Evolutionary conservation across 2,888 invertebrate species (phyloP).

Genomic region (Stenoptilia bipunctidactyla): DNA sequence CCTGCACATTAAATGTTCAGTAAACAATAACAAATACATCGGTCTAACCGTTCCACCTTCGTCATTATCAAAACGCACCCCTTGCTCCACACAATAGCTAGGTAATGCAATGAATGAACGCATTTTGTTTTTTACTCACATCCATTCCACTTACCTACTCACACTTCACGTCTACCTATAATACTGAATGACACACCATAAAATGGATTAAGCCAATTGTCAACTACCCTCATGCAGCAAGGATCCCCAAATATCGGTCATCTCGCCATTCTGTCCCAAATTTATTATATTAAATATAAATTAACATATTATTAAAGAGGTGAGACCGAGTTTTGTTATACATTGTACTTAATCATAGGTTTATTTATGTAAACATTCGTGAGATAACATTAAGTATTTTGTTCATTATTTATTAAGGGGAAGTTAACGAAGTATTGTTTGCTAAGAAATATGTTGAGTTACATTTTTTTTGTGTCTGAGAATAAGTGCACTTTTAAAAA

Average conservation of each 20-base stretch:
- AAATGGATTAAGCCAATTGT: conserved; percentile 60
- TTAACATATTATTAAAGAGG: conserved; percentile 61
- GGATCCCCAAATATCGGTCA: conserved; percentile 24
- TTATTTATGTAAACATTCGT: conserved; percentile 56
- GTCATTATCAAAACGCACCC: no score
- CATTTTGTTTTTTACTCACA: no score
- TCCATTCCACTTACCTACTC: no score
- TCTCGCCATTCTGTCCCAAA: conserved; percentile 40
- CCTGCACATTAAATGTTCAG: no score
- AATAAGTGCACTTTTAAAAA: no score
- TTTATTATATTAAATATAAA: conserved; percentile 64
- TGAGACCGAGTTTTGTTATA: conserved; percentile 40
- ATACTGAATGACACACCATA: conserved; percentile 49
- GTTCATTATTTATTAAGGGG: background rate
- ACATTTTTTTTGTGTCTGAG: background rate
- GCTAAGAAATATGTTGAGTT: background rate
- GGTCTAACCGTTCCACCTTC: no score
- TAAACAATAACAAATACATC: no score
- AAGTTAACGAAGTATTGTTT: conserved; percentile 1
- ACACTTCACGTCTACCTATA: no score
- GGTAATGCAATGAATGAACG: no score
- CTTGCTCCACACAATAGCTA: no score
- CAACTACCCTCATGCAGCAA: background rate
- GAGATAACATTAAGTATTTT: background rate
- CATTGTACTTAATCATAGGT: conserved; percentile 48